phyloP scores from a whole-genome alignment of 2,797 vertebrate species.

The Poecile montanus region DNA sequence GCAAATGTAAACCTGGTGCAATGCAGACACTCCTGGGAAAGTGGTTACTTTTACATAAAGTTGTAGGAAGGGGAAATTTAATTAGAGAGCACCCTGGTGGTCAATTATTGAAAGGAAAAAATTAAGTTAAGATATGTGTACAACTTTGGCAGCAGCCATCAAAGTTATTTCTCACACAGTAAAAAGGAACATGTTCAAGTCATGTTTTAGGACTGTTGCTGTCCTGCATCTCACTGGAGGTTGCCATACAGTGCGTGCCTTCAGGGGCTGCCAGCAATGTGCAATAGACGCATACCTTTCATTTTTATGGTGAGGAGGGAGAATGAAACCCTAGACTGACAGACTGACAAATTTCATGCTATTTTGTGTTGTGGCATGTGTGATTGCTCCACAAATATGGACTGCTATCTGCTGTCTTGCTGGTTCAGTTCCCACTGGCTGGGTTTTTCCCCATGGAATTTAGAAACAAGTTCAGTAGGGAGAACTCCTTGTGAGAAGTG shows the following conservation, averaged over 20 bases:
- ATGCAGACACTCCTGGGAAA: neutral
- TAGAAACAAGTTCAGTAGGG: neutral
- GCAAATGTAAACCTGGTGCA: neutral
- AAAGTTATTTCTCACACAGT: neutral
- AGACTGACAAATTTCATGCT: neutral
- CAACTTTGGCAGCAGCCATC: neutral
- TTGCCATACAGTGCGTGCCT: neutral
- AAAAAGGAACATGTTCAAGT: neutral
- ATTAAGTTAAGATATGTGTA: neutral
- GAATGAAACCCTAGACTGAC: neutral
- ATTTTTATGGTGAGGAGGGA: neutral
- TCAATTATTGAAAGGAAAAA: neutral
- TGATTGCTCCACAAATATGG: neutral
- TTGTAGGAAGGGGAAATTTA: neutral
- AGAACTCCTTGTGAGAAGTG: neutral
- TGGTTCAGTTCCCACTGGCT: neutral
- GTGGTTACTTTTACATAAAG: neutral
- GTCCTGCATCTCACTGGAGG: neutral
- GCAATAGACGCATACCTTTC: neutral
- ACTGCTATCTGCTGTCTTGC: neutral
- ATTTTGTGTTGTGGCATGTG: neutral
- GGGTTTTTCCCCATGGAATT: neutral
- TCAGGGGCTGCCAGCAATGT: neutral
- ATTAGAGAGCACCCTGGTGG: constrained; percentile 27
- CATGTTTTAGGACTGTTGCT: neutral